phyloP scores from a whole-genome alignment of 2,113 vertebrate genomes.

The Seriola rivoliana region DNA sequence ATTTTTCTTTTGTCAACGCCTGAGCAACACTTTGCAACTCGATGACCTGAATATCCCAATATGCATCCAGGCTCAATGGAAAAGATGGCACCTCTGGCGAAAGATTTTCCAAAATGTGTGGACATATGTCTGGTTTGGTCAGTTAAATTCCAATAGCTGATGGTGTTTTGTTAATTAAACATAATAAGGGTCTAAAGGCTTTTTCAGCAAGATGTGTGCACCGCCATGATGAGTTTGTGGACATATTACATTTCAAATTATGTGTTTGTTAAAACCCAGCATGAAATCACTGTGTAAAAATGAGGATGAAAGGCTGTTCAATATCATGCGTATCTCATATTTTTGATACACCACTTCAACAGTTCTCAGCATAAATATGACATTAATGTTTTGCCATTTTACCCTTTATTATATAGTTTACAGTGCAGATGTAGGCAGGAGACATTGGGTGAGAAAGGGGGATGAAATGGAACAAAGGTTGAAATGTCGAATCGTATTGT shows the following conservation, averaged over 20 bases:
- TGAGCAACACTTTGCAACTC: conserved; percentile 80
- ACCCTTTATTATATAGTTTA: background rate
- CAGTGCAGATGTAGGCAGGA: background rate
- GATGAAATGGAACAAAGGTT: background rate
- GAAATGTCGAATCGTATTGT: background rate
- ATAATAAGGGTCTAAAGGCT: background rate
- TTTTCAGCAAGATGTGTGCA: conserved; percentile 2
- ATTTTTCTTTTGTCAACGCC: conserved; percentile 84
- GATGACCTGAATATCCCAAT: conserved; percentile 77
- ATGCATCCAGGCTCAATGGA: conserved; percentile 57
- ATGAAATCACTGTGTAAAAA: background rate
- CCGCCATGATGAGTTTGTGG: background rate
- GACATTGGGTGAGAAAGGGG: background rate
- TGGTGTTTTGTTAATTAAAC: conserved; percentile 41
- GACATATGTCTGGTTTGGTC: conserved; percentile 37
- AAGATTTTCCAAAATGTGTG: conserved; percentile 46
- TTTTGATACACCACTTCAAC: background rate
- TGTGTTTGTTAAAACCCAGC: background rate
- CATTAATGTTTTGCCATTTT: background rate
- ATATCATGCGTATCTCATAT: background rate
- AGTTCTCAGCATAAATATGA: background rate
- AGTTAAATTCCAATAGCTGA: conserved; percentile 19
- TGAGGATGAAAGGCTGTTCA: background rate
- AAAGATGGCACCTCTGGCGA: conserved; percentile 59
- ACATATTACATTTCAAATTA: background rate